These are phyloP conservation scores for Tamandua tetradactyla DNA, from an alignment of 2,797 vertebrate species.

Conservation along the genomic window DNA sequence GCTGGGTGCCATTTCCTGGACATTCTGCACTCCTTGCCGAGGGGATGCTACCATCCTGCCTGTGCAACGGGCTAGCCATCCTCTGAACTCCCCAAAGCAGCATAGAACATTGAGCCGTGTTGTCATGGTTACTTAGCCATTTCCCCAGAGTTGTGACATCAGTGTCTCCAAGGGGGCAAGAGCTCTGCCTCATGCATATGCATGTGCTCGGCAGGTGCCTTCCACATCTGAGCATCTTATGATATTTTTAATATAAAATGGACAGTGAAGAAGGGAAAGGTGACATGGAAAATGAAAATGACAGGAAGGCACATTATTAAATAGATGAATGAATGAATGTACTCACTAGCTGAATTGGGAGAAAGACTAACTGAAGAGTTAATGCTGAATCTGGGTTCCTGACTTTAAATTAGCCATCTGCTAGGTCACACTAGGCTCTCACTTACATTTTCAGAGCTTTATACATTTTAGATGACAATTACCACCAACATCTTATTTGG, in stretches of 20 bases:
- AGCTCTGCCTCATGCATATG: constrained; percentile 86
- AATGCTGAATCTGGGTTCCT: constrained; percentile 46
- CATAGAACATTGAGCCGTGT: constrained; percentile 80
- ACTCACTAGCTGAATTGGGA: not conserved
- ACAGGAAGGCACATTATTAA: constrained; percentile 36
- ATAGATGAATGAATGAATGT: not conserved
- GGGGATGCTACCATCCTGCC: constrained; percentile 82
- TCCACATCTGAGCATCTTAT: constrained; percentile 83
- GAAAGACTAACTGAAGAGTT: constrained; percentile 54
- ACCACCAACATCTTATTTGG: not conserved
- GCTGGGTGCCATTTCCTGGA: constrained; percentile 75
- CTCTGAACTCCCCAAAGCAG: constrained; percentile 81
- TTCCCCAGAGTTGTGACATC: constrained; percentile 87
- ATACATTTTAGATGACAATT: constrained; percentile 42
- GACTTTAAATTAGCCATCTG: constrained; percentile 65
- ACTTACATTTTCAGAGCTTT: constrained; percentile 1
- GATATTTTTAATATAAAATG: constrained; percentile 74
- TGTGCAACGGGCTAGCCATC: constrained; percentile 82
- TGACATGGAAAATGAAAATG: constrained; percentile 73
- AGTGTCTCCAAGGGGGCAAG: constrained; percentile 85
- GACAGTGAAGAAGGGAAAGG: constrained; percentile 77
- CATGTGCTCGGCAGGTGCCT: constrained; percentile 85
- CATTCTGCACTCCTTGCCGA: constrained; percentile 79
- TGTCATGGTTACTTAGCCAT: constrained; percentile 88
- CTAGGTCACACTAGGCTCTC: not conserved